Base-by-base conservation (phyloP, 1,140 invertebrate genomes). In the Aphelinus atriplicis region DNA sequence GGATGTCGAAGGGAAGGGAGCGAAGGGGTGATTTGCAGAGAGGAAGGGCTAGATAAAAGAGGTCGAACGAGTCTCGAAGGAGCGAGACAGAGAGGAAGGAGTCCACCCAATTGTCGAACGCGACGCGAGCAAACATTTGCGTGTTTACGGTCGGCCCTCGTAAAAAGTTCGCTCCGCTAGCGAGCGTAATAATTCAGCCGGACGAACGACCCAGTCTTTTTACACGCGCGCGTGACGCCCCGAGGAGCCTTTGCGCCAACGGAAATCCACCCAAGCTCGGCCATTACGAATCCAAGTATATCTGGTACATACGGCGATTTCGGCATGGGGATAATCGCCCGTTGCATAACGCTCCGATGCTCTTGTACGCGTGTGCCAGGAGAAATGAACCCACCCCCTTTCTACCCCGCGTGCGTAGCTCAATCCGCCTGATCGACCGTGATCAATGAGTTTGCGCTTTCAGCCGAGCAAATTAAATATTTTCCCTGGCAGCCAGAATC, bases 401-500 rank as follows among this genome's bases (percentile, higher is more conserved):
- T 48, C 48, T 9, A 1, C 45, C 45, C 7, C 2, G 6, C 46
- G n/a, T 10, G 46, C 3, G 4, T 3, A 63, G 43, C n/a, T 48
- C 1, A 43, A 63, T 63, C 46, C 43, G n/a, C 10, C 42, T 9
- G 46, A 63, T 50, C 61, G 46, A 10, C 46, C 26, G 26, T 26
- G 26, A 26, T 26, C 26, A 26, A 26, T 26, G 45, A 57, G 66
- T 68, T 68, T 68, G 58, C 66, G 66, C 48, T 56, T 26, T 2
- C 55, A 2, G 4, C n/a, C 26, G 66, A 42, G 66, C 43, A 68
- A 68, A 68, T 68, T 68, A 56, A 68, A 68, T 68, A 68, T 68
- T 68, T 68, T 68, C 66, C 5, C 53, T 26, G 26, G 53, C 1
- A 48, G 66, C 26, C 26, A 46, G 58, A 68, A 68, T 68, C 48